Percentiles rank a stretch among this genome's conserved stretches.
These are phyloP conservation scores for Montipora capricornis DNA, from an alignment of 64 coral and sea anemone genomes.

Conservation along the genomic window DNA sequence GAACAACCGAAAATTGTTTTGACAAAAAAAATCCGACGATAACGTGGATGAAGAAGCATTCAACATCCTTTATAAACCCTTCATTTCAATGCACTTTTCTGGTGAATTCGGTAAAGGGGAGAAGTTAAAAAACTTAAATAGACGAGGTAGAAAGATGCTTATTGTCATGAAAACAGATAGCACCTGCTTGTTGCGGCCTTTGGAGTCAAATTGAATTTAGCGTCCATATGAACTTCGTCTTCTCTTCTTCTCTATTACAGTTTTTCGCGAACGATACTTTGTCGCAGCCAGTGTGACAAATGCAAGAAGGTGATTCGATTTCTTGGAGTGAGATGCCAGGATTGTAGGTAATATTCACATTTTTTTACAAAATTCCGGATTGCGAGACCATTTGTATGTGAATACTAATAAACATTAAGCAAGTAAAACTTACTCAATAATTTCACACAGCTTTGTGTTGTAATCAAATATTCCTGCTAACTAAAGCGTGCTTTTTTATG, in stretches of 20 bases:
- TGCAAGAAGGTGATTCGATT: constrained; percentile 89
- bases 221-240: background rate
- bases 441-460: constrained; percentile 1
- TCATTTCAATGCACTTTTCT: background rate
- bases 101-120: background rate
- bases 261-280: constrained; percentile 82
- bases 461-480: background rate
- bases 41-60: background rate
- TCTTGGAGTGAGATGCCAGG: constrained; percentile 83
- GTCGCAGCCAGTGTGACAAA: constrained; percentile 77
- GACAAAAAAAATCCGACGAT: constrained; percentile 13
- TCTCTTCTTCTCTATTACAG: constrained; percentile 46
- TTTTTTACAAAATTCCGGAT: background rate
- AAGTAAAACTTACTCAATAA: constrained; percentile 4
- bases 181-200: constrained; percentile 8
- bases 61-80: background rate
- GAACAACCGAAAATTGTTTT: constrained; percentile 47
- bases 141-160: constrained; percentile 26
- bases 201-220: constrained; percentile 50
- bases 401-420: constrained; percentile 22
- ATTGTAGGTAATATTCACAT: constrained; percentile 76
- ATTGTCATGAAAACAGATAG: constrained; percentile 41
- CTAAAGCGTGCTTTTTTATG: background rate
- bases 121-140: constrained; percentile 28
- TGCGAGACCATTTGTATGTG: constrained; percentile 6